phyloP scores from a whole-genome alignment of 2,113 vertebrate species.

The Sorex araneus region DNA sequence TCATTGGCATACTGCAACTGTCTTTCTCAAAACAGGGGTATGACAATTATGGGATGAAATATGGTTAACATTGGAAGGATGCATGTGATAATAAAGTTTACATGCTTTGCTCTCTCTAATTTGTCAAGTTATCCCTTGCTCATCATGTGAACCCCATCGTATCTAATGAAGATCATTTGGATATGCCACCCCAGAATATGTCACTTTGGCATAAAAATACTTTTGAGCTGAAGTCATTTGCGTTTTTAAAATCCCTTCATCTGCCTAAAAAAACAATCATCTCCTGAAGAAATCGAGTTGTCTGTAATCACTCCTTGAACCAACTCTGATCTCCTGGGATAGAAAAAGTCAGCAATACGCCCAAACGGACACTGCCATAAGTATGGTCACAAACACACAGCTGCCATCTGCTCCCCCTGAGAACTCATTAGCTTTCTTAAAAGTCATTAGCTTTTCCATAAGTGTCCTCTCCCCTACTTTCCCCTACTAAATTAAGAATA shows the following conservation, averaged over 20 bases:
- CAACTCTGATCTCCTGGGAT: background rate
- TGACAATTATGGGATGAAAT: too few relatives aligned
- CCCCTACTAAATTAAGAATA: background rate
- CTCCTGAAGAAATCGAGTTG: background rate
- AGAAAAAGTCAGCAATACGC: background rate
- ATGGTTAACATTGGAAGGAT: too few relatives aligned
- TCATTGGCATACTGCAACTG: too few relatives aligned
- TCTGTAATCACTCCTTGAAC: background rate
- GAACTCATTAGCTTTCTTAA: background rate
- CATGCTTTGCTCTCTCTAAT: too few relatives aligned
- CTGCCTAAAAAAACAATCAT: background rate
- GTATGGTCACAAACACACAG: too few relatives aligned
- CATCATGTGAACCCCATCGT: too few relatives aligned
- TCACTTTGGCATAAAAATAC: background rate
- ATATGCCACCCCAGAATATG: background rate
- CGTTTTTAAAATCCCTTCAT: background rate
- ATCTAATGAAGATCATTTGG: background rate
- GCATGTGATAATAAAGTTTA: too few relatives aligned
- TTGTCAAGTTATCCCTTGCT: too few relatives aligned
- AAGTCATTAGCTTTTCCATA: background rate
- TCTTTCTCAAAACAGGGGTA: too few relatives aligned
- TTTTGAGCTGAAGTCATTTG: background rate
- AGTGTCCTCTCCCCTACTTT: background rate
- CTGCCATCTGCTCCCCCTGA: background rate
- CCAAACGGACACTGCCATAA: background rate